These are phyloP conservation scores for Cosmorhoe ocellata DNA, from an alignment of 2,888 invertebrate species.

Conservation along the genomic window DNA sequence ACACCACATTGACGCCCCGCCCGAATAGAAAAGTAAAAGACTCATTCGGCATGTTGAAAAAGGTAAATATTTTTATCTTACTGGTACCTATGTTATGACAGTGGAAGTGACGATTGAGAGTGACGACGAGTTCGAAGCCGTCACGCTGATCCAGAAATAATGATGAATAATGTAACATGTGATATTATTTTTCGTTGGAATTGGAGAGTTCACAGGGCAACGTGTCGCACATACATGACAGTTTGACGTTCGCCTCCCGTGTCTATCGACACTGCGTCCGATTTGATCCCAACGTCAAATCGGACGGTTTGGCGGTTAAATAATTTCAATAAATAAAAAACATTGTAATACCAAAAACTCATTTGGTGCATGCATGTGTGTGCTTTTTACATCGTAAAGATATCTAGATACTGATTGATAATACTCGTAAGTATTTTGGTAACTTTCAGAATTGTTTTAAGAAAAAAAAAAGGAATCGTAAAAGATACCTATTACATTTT, in stretches of 20 bases:
- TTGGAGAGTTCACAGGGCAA: conserved; percentile 31
- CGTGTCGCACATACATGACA: conserved; percentile 33
- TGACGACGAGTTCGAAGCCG: conserved; percentile 25
- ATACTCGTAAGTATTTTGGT: no score
- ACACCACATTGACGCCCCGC: conserved; percentile 41
- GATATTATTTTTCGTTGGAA: conserved; percentile 39
- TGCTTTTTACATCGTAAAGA: no score
- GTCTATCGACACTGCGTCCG: conserved; percentile 60
- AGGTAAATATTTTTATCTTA: conserved; percentile 7
- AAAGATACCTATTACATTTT: no score
- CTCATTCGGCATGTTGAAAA: neutral
- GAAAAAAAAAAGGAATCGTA: no score
- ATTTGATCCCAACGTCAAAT: conserved; percentile 33
- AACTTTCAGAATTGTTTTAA: no score
- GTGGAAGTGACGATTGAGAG: conserved; percentile 30
- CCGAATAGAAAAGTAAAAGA: conserved; percentile 2
- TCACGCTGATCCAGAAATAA: conserved; percentile 32
- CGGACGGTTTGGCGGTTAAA: no score
- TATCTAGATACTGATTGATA: no score
- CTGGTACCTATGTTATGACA: conserved; percentile 23
- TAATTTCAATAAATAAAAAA: conserved; percentile 62
- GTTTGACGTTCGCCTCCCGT: conserved; percentile 52
- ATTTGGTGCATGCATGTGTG: no score
- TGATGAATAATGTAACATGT: conserved; percentile 36
- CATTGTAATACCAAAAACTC: no score